These are phyloP conservation scores for Bursaphelenchus mucronatus DNA, from an alignment of 1,140 invertebrate species.

Conservation along the genomic window DNA sequence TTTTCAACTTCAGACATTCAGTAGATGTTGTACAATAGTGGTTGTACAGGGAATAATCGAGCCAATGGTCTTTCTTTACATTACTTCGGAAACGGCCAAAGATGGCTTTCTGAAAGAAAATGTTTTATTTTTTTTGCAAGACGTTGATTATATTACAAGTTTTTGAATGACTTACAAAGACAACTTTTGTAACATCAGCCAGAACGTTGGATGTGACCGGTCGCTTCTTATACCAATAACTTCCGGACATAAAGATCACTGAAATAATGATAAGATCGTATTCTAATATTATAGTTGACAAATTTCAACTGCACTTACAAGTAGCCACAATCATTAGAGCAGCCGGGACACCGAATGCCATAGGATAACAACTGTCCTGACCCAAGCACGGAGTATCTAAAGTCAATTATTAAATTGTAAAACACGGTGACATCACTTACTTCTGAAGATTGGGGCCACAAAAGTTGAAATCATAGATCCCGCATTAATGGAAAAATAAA, in stretches of 20 bases:
- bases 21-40: slow-evolving; percentile 9
- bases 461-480: slow-evolving; percentile 86
- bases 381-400: slow-evolving; percentile 5
- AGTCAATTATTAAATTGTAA: background rate
- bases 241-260: slow-evolving; percentile 71
- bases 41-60: slow-evolving; percentile 13
- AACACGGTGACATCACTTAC: background rate
- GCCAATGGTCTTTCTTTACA: slow-evolving; percentile 24
- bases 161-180: slow-evolving; percentile 24
- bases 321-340: slow-evolving; percentile 74
- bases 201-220: slow-evolving; percentile 39
- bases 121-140: too few relatives aligned
- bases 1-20: slow-evolving; percentile 19
- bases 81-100: slow-evolving; percentile 37
- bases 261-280: background rate
- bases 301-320: slow-evolving; percentile 62
- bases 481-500: slow-evolving; percentile 87
- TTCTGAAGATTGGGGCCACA: slow-evolving; percentile 74
- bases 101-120: slow-evolving; percentile 56
- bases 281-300: too few relatives aligned
- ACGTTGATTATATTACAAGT: too few relatives aligned
- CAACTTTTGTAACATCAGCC: slow-evolving; percentile 28
- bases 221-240: slow-evolving; percentile 68
- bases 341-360: slow-evolving; percentile 86
- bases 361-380: slow-evolving; percentile 68